Conservation (phyloP, 2,797 vertebrate species). For the Varecia variegata region DNA sequence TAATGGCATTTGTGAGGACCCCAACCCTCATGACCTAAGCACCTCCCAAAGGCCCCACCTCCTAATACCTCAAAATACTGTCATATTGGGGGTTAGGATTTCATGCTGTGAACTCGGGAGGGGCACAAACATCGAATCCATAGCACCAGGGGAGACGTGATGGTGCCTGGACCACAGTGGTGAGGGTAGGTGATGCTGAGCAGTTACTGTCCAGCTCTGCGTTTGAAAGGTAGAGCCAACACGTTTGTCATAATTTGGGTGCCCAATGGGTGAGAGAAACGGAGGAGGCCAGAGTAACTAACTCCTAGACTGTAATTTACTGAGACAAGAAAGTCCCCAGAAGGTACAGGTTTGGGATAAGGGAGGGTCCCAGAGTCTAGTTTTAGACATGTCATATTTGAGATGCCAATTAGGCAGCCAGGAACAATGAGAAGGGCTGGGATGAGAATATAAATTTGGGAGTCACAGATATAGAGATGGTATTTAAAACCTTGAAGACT, state of each 20-base stretch:
- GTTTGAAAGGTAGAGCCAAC: neutral
- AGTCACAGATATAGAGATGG: accelerated
- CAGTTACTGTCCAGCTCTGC: neutral
- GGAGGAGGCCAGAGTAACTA: neutral
- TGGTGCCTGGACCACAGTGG: neutral
- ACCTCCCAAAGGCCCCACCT: neutral
- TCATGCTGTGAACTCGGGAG: neutral
- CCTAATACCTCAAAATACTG: neutral
- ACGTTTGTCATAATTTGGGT: neutral
- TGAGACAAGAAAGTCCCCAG: neutral
- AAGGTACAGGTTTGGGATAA: neutral
- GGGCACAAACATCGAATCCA: neutral
- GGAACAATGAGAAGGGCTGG: neutral
- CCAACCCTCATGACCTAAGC: neutral
- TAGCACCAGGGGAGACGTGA: neutral
- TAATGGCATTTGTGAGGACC: neutral
- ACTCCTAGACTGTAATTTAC: neutral
- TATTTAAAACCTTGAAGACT: neutral
- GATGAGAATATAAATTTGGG: neutral
- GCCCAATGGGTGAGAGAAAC: neutral
- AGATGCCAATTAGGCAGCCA: neutral
- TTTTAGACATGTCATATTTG: neutral
- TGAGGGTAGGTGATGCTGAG: no score
- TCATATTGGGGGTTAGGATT: neutral
- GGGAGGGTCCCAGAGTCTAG: neutral